Percentiles rank a stretch among this genome's conserved stretches.
These are phyloP conservation scores for Heliconius sara DNA, from an alignment of 2,888 invertebrate species.

Conservation along the genomic window DNA sequence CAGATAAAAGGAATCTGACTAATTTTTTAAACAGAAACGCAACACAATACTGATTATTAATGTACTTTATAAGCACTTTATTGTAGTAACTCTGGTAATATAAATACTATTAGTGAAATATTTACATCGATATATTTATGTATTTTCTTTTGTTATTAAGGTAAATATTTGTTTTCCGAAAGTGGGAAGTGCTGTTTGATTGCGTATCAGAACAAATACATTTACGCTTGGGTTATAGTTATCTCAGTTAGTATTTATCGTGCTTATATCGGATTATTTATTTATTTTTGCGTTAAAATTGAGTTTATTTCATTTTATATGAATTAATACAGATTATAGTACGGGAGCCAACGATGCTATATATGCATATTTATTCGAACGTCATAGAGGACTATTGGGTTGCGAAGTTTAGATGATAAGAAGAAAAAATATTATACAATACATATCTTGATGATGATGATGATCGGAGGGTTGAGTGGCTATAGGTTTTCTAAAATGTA, in stretches of 20 bases:
- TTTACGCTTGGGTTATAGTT: slow-evolving; percentile 34
- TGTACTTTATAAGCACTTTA: slow-evolving; percentile 8
- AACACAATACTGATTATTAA: slow-evolving; percentile 5
- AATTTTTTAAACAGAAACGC: neutral
- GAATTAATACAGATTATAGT: neutral
- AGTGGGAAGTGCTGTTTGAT: slow-evolving; percentile 35
- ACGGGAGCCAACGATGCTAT: too few relatives aligned
- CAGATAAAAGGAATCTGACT: slow-evolving; percentile 9
- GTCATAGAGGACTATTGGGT: too few relatives aligned
- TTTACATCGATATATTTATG: neutral
- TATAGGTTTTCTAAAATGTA: too few relatives aligned
- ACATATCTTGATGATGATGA: too few relatives aligned
- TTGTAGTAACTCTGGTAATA: slow-evolving; percentile 5
- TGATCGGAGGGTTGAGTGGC: too few relatives aligned
- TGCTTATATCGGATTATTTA: neutral
- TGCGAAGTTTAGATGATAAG: too few relatives aligned
- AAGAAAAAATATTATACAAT: too few relatives aligned
- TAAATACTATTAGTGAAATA: neutral
- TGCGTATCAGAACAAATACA: slow-evolving; percentile 35
- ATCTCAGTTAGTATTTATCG: slow-evolving; percentile 35
- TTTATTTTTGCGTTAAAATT: neutral
- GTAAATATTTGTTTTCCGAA: slow-evolving; percentile 32
- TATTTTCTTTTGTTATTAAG: slow-evolving; percentile 22
- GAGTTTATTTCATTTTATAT: neutral
- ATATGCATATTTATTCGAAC: too few relatives aligned